Evolutionary conservation across 2,113 vertebrate genomes (phyloP), one percentile per base, ranked within the genome.

Genomic region (Phasianus colchicus): DNA sequence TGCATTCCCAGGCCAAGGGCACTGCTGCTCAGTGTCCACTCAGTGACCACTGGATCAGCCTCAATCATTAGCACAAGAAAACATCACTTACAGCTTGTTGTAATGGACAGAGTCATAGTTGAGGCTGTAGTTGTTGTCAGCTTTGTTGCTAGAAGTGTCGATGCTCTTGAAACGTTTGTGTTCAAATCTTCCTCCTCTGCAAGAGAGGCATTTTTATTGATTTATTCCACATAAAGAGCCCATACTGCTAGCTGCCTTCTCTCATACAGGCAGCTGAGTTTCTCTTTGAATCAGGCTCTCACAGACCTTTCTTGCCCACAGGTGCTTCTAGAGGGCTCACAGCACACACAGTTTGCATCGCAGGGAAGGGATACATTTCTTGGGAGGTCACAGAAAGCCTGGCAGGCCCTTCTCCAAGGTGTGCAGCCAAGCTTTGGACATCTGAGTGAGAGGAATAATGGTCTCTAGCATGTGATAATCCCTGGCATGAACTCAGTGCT

Each of bases 121-220:
- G 4, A 7, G 11, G 4, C 9, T 47, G 47, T 0, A 81, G 29
- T 0, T 74, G n/a, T 11, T n/a, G 20, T 6, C 20, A 3, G 7
- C 65, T 11, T 32, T 32, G 38, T 0, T 0, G 0, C 0, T 58
- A 40, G 1, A 1, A 0, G 3, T 21, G 47, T 2, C 9, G 19
- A 4, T 71, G 9, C 2, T 70, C 3, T 25, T 29, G 30, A 57
- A 67, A 7, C 0, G 45, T 32, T 3, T 13, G 4, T 0, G 1
- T 0, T 15, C 57, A 4, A 30, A 72, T 21, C 0, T 78, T 47
- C 15, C 0, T 0, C 12, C 64, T 2, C n/a, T 83, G 70, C 65
- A 90, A 90, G 55, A 88, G 70, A 86, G 43, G 29, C 11, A 72
- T 90, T 55, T 78, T 72, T 80, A 83, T 8, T 61, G 55, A 74